phyloP scores from a whole-genome alignment of 2,113 vertebrate species.

The Bos taurus region DNA sequence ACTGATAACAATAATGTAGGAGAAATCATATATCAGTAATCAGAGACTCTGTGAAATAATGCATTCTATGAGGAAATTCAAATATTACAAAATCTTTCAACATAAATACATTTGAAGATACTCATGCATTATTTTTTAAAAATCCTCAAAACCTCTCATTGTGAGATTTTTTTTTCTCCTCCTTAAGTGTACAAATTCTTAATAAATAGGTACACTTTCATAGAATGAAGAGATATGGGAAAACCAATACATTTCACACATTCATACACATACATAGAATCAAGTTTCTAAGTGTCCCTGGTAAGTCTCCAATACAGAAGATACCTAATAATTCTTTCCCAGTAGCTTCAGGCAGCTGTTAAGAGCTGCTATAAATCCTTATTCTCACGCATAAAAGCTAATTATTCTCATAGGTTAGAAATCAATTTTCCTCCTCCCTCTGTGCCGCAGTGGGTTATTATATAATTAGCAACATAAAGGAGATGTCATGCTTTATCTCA shows the following conservation, averaged over 20 bases:
- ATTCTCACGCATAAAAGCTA: slow-evolving; percentile 34
- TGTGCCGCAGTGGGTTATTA: slow-evolving; percentile 5
- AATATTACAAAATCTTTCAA: not conserved
- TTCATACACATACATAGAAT: not conserved
- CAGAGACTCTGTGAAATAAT: not conserved
- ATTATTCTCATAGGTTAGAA: slow-evolving; percentile 26
- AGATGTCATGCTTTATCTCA: slow-evolving; percentile 20
- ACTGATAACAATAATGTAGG: not conserved
- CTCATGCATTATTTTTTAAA: not conserved
- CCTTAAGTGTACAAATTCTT: not conserved
- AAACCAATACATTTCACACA: not conserved
- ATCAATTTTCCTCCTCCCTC: slow-evolving; percentile 38
- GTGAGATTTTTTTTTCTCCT: not conserved
- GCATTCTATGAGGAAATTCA: not conserved
- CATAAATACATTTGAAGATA: not conserved
- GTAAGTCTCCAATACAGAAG: not conserved
- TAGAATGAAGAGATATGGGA: not conserved
- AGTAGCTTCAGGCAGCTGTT: slow-evolving; percentile 19
- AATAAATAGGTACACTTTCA: not conserved
- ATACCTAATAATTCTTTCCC: not conserved
- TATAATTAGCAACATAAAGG: slow-evolving; percentile 38
- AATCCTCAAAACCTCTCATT: not conserved
- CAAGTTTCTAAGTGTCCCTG: not conserved
- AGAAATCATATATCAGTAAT: not conserved
- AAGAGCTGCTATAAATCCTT: slow-evolving; percentile 28